Conservation (phyloP, 2,888 invertebrate species). For the Temnothorax unifasciatus region DNA sequence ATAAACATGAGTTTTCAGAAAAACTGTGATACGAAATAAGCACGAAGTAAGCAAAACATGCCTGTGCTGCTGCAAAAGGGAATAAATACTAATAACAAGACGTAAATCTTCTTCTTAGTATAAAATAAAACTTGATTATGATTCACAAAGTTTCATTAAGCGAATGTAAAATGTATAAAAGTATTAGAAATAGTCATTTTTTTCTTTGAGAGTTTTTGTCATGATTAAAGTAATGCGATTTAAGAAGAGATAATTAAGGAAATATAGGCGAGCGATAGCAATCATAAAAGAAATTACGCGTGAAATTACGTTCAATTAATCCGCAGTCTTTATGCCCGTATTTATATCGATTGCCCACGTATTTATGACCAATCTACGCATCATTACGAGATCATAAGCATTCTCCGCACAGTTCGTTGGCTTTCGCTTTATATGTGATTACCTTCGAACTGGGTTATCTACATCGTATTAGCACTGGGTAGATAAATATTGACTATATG, state of each 20-base stretch:
- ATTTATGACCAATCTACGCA: slow-evolving; percentile 2
- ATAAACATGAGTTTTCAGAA: not conserved
- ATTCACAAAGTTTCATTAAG: not conserved
- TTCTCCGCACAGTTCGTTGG: not conserved
- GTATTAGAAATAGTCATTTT: not conserved
- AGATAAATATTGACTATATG: slow-evolving; percentile 37
- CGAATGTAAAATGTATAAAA: not conserved
- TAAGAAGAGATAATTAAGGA: not conserved
- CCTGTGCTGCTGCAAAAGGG: not conserved
- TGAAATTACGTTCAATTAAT: not conserved
- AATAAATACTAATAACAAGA: not conserved
- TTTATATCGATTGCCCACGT: not conserved
- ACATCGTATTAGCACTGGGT: slow-evolving; percentile 23
- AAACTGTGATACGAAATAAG: not conserved
- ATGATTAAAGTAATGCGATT: not conserved
- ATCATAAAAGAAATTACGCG: not conserved
- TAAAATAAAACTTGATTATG: not conserved
- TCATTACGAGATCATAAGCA: slow-evolving; percentile 1
- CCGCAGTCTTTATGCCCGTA: not conserved
- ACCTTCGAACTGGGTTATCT: slow-evolving; percentile 31
- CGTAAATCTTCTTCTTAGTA: not conserved
- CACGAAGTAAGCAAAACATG: not conserved
- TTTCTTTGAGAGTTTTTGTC: not conserved
- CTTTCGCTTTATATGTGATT: slow-evolving; percentile 16
- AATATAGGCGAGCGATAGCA: not conserved